Evolutionary conservation across 2,113 vertebrate species (phyloP).

Genomic region (Lepus americanus): DNA sequence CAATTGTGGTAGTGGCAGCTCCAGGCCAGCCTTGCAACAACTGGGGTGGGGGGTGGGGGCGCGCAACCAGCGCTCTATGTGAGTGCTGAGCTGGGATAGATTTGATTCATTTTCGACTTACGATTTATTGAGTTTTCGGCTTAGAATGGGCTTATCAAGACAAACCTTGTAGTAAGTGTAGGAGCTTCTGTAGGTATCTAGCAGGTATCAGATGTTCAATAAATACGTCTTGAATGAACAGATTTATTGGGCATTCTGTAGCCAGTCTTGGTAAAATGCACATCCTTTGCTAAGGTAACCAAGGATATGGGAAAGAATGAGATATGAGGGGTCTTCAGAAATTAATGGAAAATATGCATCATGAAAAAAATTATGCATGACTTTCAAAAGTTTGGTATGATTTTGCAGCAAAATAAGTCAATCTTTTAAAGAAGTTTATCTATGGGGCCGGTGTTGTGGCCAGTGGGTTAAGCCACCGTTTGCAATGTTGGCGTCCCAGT

Average conservation of each 20-base stretch:
- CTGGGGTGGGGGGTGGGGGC: no score
- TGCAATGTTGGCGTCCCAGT: no score
- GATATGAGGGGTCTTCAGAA: no score
- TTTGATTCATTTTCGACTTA: neutral
- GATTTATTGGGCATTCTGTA: neutral
- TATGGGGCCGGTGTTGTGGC: no score
- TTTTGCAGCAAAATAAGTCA: no score
- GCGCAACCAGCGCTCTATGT: no score
- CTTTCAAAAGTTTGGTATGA: no score
- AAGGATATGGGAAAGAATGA: neutral
- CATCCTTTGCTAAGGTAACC: neutral
- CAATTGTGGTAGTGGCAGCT: neutral
- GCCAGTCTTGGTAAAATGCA: neutral
- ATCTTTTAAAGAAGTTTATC: no score
- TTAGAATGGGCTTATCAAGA: neutral
- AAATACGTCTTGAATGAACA: neutral
- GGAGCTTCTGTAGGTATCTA: neutral
- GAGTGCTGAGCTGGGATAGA: neutral
- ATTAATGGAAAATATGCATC: no score
- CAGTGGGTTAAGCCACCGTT: no score
- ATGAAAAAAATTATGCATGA: no score
- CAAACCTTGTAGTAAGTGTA: no score
- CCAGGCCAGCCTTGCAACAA: neutral
- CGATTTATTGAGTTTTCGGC: neutral
- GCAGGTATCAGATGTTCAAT: neutral